Evolutionary conservation across 2,888 invertebrate species (phyloP).

Genomic region (Geophilus truncorum): DNA sequence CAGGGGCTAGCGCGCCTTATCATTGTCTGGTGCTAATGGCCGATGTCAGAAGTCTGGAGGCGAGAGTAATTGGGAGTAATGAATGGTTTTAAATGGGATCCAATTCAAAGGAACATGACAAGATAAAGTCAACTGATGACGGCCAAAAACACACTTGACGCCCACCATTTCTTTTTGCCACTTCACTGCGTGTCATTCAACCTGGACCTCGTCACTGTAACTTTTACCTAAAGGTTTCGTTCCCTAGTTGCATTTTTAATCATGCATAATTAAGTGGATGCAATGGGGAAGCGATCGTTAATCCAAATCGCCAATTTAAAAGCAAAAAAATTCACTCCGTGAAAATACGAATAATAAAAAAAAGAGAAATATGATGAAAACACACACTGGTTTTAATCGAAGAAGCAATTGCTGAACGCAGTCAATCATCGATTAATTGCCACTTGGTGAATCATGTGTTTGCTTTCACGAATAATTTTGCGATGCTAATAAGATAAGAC

Average conservation of each 20-base stretch:
- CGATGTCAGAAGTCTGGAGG: slow-evolving; percentile 5
- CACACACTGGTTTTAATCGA: not conserved
- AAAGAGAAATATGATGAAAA: not conserved
- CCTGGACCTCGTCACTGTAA: too few species aligned
- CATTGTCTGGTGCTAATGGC: slow-evolving; percentile 10
- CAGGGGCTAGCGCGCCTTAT: not conserved
- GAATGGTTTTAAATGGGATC: slow-evolving; percentile 10
- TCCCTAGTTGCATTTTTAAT: not conserved
- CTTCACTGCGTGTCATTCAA: not conserved
- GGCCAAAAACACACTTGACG: not conserved
- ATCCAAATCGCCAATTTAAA: not conserved
- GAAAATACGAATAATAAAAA: not conserved
- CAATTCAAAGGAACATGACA: not conserved
- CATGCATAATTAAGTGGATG: not conserved
- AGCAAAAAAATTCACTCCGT: not conserved
- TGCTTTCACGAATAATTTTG: not conserved
- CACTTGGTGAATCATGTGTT: slow-evolving; percentile 4
- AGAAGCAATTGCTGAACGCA: not conserved
- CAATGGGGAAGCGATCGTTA: not conserved
- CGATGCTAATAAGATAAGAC: slow-evolving; percentile 1
- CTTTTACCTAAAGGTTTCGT: too few species aligned
- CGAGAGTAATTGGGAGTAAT: slow-evolving; percentile 10
- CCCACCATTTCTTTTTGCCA: not conserved
- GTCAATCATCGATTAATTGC: slow-evolving; percentile 10
- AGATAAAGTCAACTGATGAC: slow-evolving; percentile 5